phyloP scores from a whole-genome alignment of 2,888 invertebrate genomes.

The Agrochola lota region DNA sequence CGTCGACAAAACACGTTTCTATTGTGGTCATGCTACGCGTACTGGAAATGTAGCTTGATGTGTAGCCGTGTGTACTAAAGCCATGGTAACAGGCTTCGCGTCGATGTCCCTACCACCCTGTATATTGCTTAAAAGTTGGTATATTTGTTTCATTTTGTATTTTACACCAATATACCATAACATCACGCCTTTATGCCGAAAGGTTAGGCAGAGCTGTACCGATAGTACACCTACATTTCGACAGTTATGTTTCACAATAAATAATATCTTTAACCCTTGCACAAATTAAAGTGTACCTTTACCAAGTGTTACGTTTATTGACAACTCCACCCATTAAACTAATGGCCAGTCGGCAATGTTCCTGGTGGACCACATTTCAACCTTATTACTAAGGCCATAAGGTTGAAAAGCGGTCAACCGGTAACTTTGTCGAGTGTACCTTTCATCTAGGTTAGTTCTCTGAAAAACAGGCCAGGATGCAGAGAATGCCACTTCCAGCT shows the following conservation, averaged over 20 bases:
- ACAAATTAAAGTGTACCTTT: not conserved
- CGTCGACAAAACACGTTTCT: too few relatives aligned
- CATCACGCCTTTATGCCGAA: too few relatives aligned
- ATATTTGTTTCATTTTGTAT: not conserved
- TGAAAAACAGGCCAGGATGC: not conserved
- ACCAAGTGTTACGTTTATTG: conserved; percentile 5
- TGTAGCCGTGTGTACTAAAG: too few relatives aligned
- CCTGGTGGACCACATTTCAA: not conserved
- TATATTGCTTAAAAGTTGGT: not conserved
- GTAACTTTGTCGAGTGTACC: not conserved
- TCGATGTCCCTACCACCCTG: too few relatives aligned
- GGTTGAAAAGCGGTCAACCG: not conserved
- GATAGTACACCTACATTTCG: too few relatives aligned
- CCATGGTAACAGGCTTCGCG: too few relatives aligned
- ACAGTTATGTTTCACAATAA: not conserved
- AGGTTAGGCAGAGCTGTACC: too few relatives aligned
- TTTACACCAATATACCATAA: not conserved
- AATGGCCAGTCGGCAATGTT: not conserved
- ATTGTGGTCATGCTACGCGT: too few relatives aligned
- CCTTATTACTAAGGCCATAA: not conserved
- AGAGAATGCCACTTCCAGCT: not conserved
- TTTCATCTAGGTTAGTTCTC: conserved; percentile 1
- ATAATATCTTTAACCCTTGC: conserved; percentile 5
- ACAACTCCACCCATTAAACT: conserved; percentile 15
- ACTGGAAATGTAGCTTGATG: too few relatives aligned